Conservation (phyloP, 2,797 vertebrate genomes). For the Adrianichthys oophorus region DNA sequence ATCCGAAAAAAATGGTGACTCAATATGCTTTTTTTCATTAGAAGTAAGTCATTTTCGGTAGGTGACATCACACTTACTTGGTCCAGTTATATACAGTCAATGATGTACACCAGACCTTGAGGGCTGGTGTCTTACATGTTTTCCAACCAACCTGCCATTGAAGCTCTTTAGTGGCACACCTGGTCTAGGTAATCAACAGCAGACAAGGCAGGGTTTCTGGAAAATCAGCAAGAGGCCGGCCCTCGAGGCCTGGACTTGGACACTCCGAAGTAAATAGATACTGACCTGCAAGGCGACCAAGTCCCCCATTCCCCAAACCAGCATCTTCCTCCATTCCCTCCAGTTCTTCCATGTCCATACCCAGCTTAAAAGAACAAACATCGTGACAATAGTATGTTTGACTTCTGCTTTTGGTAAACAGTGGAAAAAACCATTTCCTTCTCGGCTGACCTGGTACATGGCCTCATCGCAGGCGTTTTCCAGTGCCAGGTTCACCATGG, state of each 20-base stretch:
- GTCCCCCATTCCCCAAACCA: slow-evolving; percentile 93
- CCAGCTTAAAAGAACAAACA: slow-evolving; percentile 77
- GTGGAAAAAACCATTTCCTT: neutral
- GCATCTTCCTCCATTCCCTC: slow-evolving; percentile 98
- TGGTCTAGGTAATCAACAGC: too few species aligned
- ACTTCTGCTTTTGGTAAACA: neutral
- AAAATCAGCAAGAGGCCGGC: too few species aligned
- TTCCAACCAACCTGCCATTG: too few species aligned
- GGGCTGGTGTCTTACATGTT: too few species aligned
- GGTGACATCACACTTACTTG: too few species aligned
- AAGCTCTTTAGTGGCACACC: too few species aligned
- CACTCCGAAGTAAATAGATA: slow-evolving; percentile 1
- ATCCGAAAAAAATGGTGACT: too few species aligned
- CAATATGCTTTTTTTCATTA: too few species aligned
- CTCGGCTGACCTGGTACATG: slow-evolving; percentile 87
- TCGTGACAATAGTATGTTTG: neutral
- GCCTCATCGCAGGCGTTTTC: slow-evolving; percentile 96
- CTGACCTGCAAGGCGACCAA: slow-evolving; percentile 95
- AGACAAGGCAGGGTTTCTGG: too few species aligned
- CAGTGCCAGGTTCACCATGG: slow-evolving; percentile 96
- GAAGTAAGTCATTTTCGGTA: too few species aligned
- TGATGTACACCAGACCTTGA: neutral
- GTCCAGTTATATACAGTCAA: too few species aligned
- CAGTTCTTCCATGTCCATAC: slow-evolving; percentile 95
- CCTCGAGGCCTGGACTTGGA: too few species aligned